Base-by-base conservation (phyloP, 1,140 invertebrate genomes). In the Neodiprion pinetum region DNA sequence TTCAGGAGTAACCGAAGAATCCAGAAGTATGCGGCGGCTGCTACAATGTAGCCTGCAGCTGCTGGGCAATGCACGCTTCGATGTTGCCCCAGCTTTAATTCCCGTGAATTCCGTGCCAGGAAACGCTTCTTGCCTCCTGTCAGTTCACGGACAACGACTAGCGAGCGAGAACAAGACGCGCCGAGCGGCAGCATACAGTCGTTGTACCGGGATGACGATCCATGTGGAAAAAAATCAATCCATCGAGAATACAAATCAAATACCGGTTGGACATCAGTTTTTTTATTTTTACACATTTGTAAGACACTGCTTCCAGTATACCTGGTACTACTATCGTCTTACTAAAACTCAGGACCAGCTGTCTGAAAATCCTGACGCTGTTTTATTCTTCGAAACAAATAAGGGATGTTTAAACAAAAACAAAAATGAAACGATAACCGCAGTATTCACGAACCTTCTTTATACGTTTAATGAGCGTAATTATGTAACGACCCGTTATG, bases 21-120 rank as follows among this genome's bases (percentile, higher is more conserved):
- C 28, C 28, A 40, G 11, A 17, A 61, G 0, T 61, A 5, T 61
- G 53, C n/a, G n/a, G 50, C 50, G 50, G 10, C 28, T 61, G 53
- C 53, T 8, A 61, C 53, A 61, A 14, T 61, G 53, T 61, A 61
- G n/a, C 11, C 53, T 61, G 53, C 5, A 61, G n/a, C 9, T 14
- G 53, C 53, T 61, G 53, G 53, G 53, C 53, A 14, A 14, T 17
- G 53, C 11, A 12, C 11, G 53, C 11, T 61, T 61, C n/a, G 11
- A 40, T 5, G 53, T 8, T 61, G 53, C 53, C 53, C 9, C 53
- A 61, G 11, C 53, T 61, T 9, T 61, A 61, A 61, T 61, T 61
- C 53, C 53, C 53, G 53, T 17, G 53, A 61, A 61, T 61, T 17
- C 53, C n/a, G 53, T 61, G 53, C 53, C 53, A 61, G 53, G 53